phyloP scores from a whole-genome alignment of 2,797 vertebrate genomes.

The Zenarchopterus dispar region DNA sequence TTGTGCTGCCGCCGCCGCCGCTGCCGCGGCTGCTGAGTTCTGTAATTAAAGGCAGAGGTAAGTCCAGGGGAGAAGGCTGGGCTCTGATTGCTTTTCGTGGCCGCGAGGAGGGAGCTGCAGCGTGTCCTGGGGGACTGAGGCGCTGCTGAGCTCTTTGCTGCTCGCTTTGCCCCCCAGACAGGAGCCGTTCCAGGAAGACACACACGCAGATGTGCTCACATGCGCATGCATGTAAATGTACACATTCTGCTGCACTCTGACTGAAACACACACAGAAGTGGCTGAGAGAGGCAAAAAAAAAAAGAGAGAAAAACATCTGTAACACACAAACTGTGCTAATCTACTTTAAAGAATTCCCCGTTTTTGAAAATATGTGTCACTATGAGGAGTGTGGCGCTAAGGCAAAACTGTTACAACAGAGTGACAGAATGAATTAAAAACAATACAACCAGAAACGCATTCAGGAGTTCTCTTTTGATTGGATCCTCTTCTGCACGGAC shows the following conservation, averaged over 20 bases:
- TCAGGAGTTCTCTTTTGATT: constrained; percentile 46
- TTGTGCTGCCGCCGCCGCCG: constrained; percentile 42
- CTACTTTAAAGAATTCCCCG: constrained; percentile 64
- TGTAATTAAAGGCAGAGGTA: constrained; percentile 86
- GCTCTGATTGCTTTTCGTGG: constrained; percentile 85
- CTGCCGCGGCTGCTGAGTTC: constrained; percentile 58
- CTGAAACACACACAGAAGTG: constrained; percentile 11
- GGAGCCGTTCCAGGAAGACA: constrained; percentile 66
- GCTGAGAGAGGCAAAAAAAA: constrained; percentile 57
- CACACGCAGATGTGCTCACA: constrained; percentile 49
- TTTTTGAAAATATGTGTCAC: constrained; percentile 68
- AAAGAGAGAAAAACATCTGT: constrained; percentile 55
- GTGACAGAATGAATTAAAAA: constrained; percentile 66
- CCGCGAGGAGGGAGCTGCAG: constrained; percentile 77
- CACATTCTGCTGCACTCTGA: constrained; percentile 15
- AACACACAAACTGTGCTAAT: constrained; percentile 69
- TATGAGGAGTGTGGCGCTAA: constrained; percentile 41
- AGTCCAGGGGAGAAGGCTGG: constrained; percentile 80
- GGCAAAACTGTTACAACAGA: constrained; percentile 53
- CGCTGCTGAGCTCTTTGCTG: constrained; percentile 75
- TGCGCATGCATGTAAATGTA: constrained; percentile 33
- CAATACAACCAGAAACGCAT: constrained; percentile 56
- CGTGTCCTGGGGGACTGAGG: constrained; percentile 75
- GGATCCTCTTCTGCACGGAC: constrained; percentile 47
- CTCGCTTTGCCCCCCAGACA: constrained; percentile 53